A percentile compares a stretch with the other conserved stretches of the same genome.
These are phyloP conservation scores for Diarsia mendica DNA, from an alignment of 2,888 invertebrate genomes.

Conservation along the genomic window DNA sequence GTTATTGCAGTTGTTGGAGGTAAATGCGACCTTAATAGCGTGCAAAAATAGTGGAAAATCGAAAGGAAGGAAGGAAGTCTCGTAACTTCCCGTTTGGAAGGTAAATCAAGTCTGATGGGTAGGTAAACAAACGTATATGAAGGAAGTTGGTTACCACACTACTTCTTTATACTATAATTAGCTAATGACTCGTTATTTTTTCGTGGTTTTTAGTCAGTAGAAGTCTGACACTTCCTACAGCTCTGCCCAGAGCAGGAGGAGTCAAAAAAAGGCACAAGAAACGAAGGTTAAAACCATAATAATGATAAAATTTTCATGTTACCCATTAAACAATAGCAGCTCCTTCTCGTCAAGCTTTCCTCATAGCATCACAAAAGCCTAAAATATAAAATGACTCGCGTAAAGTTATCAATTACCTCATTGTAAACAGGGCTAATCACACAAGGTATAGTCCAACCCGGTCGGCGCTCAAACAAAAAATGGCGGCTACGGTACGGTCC, in stretches of 20 bases:
- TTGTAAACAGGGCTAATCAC: conserved; percentile 49
- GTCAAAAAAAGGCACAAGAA: too few relatives aligned
- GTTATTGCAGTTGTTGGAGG: conserved; percentile 3
- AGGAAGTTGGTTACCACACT: conserved; percentile 31
- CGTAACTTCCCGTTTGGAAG: conserved; percentile 44
- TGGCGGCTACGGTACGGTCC: conserved; percentile 61
- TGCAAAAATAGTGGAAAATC: neutral
- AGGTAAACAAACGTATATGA: conserved; percentile 6
- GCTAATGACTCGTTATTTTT: neutral
- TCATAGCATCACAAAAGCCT: neutral
- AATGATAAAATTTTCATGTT: too few relatives aligned
- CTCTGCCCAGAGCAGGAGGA: too few relatives aligned
- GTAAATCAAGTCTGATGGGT: conserved; percentile 7
- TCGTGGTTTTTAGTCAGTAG: too few relatives aligned
- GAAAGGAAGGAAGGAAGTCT: conserved; percentile 23
- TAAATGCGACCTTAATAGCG: neutral
- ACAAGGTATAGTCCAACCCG: conserved; percentile 23
- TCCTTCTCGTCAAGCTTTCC: conserved; percentile 2
- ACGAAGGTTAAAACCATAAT: too few relatives aligned
- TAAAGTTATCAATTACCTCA: conserved; percentile 54
- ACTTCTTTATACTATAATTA: neutral
- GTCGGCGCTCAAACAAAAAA: conserved; percentile 56
- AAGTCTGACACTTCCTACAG: too few relatives aligned
- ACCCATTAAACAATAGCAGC: too few relatives aligned
- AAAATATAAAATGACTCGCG: conserved; percentile 18